Percentiles rank a stretch among this genome's conserved stretches.
phyloP scores from a whole-genome alignment of 30 jellyfish, hydroid and myxozoan genomes.

The Clytia hemisphaerica region DNA sequence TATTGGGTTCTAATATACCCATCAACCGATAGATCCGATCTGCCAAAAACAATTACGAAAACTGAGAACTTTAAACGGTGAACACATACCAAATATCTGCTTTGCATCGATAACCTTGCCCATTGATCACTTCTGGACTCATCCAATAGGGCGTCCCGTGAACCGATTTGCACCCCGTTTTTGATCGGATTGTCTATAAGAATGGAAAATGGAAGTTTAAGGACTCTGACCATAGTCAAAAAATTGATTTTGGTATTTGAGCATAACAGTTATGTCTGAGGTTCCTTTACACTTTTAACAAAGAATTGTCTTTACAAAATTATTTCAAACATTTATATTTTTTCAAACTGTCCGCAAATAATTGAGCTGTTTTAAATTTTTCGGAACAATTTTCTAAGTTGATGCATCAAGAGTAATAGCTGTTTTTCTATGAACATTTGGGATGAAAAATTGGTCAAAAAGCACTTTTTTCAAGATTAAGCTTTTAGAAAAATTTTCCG shows the following conservation, averaged over 20 bases:
- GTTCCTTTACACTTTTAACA: background rate
- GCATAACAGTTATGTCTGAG: background rate
- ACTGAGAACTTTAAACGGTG: too few species aligned
- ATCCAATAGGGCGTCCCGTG: constrained; percentile 97
- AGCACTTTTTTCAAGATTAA: too few species aligned
- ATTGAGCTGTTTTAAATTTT: too few species aligned
- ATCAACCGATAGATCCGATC: too few species aligned
- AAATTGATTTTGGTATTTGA: background rate
- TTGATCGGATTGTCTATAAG: constrained; percentile 63
- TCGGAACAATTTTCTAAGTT: too few species aligned
- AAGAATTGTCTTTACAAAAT: background rate
- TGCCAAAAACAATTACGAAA: too few species aligned
- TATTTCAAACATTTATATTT: too few species aligned
- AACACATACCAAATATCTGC: constrained; percentile 79
- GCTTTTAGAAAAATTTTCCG: too few species aligned
- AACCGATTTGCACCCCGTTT: constrained; percentile 81
- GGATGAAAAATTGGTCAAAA: too few species aligned
- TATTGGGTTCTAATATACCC: background rate
- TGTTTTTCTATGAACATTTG: too few species aligned
- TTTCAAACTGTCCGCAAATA: too few species aligned
- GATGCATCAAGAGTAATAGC: too few species aligned
- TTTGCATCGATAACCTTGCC: constrained; percentile 88
- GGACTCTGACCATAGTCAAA: background rate
- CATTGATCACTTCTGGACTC: constrained; percentile 93
- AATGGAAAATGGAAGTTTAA: background rate